phyloP scores from a whole-genome alignment of 2,113 vertebrate genomes.

The Catharus fuscescens region DNA sequence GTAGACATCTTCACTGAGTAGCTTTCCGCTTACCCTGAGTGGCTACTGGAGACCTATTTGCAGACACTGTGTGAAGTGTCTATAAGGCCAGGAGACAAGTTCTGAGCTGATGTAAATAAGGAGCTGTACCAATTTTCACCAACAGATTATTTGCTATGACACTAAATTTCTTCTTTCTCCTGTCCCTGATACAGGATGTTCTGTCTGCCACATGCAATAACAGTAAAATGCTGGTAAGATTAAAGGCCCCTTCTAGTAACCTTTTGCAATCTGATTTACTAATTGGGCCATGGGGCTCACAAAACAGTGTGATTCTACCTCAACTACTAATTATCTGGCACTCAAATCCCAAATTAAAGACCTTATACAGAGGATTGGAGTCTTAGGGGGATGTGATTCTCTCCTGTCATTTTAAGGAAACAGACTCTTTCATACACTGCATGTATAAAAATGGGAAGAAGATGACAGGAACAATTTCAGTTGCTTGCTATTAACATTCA shows the following conservation, averaged over 20 bases:
- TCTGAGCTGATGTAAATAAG: neutral
- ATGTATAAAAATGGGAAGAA: conserved; percentile 1
- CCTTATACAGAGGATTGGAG: neutral
- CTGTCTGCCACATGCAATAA: neutral
- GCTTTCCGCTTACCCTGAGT: neutral
- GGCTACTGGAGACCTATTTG: neutral
- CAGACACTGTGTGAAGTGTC: neutral
- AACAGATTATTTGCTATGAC: neutral
- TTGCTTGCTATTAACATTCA: conserved; percentile 38
- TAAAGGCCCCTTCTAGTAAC: neutral
- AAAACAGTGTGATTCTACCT: conserved; percentile 22
- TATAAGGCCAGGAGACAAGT: neutral
- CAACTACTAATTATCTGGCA: conserved; percentile 35
- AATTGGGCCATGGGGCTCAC: conserved; percentile 22
- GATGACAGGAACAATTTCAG: conserved; percentile 49
- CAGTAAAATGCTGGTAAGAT: neutral
- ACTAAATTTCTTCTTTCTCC: neutral
- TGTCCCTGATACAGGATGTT: neutral
- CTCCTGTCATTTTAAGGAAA: conserved; percentile 21
- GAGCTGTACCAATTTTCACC: neutral
- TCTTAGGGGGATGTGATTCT: neutral
- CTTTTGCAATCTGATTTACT: conserved; percentile 43
- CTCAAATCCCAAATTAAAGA: conserved; percentile 43
- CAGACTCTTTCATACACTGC: neutral
- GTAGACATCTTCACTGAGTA: neutral